Evolutionary conservation across 2,888 invertebrate species (phyloP), one percentile per base, ranked within the genome.

Genomic region (Scaptomyza flava): DNA sequence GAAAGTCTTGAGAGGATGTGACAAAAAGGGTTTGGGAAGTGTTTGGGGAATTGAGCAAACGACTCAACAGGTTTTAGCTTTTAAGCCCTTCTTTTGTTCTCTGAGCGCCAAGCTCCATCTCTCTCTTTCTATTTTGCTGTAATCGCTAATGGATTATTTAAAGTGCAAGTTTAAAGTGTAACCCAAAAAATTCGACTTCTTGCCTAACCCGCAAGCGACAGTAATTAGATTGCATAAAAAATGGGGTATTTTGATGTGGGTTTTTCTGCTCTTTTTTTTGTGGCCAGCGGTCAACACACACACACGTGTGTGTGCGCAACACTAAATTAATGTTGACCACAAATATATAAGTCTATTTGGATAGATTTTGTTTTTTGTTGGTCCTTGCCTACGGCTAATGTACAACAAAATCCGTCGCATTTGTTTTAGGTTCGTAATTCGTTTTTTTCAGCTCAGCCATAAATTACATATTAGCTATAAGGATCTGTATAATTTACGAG

Each of bases 31-130:
- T 65, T 67, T 47, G 77, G 63, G 48, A 89, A 91, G 91, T 91
- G 91, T 90, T 91, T 74, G 79, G 91, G 91, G 91, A 91, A 90
- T 91, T 91, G 90, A 76, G 79, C 34, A 68, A 81, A 81, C 81
- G 91, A 91, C 91, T 91, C 91, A 91, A 91, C 91, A 91, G 91
- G 91, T 91, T 91, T 91, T 89, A 89, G 91, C 91, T 91, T 90
- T 91, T 91, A 85, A 85, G 88, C 75, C 79, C 65, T 69, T 77
- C 79, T 74, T 62, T 68, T 61, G 56, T 17, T 46, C 53, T 3
- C 41, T 9, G 0, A 36, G 59, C 66, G 54, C 56, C 65, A 67
- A 58, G 34, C 57, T 46, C 58, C n/a, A n/a, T 4, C 23, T 46
- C 14, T 50, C 12, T 36, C 6, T 23, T 9, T 30, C 27, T 30